Evolutionary conservation across 2,797 vertebrate genomes (phyloP).

Genomic region (Melanotaenia parkinsoni): DNA sequence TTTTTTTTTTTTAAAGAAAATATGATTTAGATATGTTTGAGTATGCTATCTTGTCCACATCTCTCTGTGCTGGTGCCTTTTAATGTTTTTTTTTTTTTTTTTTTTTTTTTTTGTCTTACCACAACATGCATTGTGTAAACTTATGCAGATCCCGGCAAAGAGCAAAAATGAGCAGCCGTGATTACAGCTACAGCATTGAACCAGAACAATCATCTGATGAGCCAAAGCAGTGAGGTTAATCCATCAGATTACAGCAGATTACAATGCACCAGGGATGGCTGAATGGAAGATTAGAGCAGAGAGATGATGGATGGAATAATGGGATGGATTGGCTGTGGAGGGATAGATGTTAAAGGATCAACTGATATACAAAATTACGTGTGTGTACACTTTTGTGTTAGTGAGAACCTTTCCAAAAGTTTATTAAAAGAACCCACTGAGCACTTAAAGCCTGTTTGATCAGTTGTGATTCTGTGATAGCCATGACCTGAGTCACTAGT

Average conservation of each 20-base stretch:
- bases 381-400: constrained; percentile 30
- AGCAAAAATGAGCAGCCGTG: constrained; percentile 28
- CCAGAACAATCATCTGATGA: constrained; percentile 61
- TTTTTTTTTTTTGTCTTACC: not conserved
- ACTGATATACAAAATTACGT: constrained; percentile 35
- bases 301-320: constrained; percentile 64
- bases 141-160: not conserved
- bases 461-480: constrained; percentile 9
- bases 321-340: constrained; percentile 37
- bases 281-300: constrained; percentile 65
- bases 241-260: constrained; percentile 81
- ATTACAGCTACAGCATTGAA: constrained; percentile 41
- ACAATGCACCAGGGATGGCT: constrained; percentile 64
- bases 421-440: not conserved
- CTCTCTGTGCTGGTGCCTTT: not conserved
- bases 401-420: constrained; percentile 1
- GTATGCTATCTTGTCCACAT: not conserved
- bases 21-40: not conserved
- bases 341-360: constrained; percentile 56
- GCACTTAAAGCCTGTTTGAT: not conserved
- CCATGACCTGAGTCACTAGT: not conserved
- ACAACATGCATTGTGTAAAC: not conserved
- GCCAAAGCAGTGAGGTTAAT: constrained; percentile 74
- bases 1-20: not conserved
- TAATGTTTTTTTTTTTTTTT: not conserved